Evolutionary conservation across 2,888 invertebrate genomes (phyloP), one percentile per base, ranked within the genome.

Genomic region (Nesidiocoris tenuis): DNA sequence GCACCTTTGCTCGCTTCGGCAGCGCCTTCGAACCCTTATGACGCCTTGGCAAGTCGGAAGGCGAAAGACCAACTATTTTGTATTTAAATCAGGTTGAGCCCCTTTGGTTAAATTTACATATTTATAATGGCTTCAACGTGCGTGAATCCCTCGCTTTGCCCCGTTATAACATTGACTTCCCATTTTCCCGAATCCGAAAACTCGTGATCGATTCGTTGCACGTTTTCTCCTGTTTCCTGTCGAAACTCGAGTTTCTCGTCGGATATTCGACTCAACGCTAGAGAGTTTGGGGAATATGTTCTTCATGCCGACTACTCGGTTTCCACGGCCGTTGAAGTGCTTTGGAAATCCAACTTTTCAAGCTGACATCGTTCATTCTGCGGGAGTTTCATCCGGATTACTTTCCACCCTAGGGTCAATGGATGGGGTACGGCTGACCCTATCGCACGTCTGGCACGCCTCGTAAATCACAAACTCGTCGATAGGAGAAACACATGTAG

Each of bases 111-210:
- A 63, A 75, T 75, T 75, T 75, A 65, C 74, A 75, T 75, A 75
- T 75, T 75, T 75, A 75, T 75, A 75, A 75, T 75, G 63, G 72
- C 72, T 54, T 72, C 39, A 25, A 72, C 72, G 63, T 59, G 70
- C 72, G 72, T 23, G 72, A 70, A 59, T 59, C 57, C 70, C 24
- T 39, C 12, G 3, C 39, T 39, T 12, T 39, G 3, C 5, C 5
- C 39, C 39, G 39, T 39, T 39, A 25, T 70, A 59, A 17, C 70
- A 59, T 70, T 70, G 57, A 70, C 57, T 70, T 70, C 59, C 70
- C 70, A 59, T 70, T 22, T 39, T 39, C 12, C 39, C 5, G 12
- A 39, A 39, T 39, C 39, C 12, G 39, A 39, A 39, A 39, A 39
- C 39, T 39, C 39, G 12, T 39, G 39, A 39, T 39, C 12, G 3